Percentiles rank a stretch among this genome's conserved stretches.
phyloP scores from a whole-genome alignment of 2,113 vertebrate species.

The Turnix velox region DNA sequence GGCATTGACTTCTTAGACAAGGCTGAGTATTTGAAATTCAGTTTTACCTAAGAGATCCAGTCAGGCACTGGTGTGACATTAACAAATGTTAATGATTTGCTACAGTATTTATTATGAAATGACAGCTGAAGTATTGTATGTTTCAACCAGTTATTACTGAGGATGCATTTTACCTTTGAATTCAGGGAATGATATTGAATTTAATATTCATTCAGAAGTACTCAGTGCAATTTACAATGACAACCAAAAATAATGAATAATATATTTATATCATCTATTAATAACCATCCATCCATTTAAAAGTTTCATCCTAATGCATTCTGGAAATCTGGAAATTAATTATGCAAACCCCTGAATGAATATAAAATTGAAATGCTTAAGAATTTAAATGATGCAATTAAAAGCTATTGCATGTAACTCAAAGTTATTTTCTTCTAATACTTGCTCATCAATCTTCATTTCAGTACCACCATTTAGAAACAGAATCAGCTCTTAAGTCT shows the following conservation, averaged over 20 bases:
- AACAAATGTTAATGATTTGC: background rate
- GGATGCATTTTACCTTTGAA: background rate
- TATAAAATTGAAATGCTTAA: conserved; percentile 58
- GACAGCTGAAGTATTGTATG: background rate
- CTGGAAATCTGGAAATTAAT: conserved; percentile 66
- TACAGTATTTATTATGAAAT: background rate
- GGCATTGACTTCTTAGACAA: background rate
- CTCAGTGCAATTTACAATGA: conserved; percentile 33
- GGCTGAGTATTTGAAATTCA: background rate
- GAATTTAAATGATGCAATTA: conserved; percentile 63
- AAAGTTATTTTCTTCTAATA: conserved; percentile 50
- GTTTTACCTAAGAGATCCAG: background rate
- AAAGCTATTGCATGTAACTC: conserved; percentile 43
- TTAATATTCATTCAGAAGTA: conserved; percentile 32
- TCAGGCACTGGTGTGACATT: background rate
- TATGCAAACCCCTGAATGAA: conserved; percentile 61
- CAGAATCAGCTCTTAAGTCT: background rate
- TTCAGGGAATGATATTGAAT: conserved; percentile 7
- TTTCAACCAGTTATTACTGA: background rate
- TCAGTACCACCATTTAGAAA: background rate
- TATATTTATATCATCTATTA: conserved; percentile 65
- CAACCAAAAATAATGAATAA: conserved; percentile 67
- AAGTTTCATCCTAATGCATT: conserved; percentile 42
- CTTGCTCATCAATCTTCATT: conserved; percentile 45
- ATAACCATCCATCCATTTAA: conserved; percentile 58